Evolutionary conservation across 2,888 invertebrate species (phyloP).

Genomic region (Reticulitermes lucifugus): DNA sequence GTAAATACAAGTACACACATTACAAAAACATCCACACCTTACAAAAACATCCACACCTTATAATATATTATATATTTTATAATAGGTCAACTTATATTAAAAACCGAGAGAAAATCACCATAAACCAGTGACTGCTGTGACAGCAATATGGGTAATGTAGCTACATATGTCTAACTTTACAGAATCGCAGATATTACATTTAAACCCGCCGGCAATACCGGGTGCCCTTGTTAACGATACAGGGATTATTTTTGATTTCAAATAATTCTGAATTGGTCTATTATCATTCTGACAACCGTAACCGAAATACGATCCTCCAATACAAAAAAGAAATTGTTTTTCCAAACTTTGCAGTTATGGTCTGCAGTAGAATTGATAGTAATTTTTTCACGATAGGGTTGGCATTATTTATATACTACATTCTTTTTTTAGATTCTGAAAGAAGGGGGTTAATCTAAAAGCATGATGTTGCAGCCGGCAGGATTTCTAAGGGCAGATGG

Average conservation of each 20-base stretch:
- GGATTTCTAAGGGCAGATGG: constrained; percentile 48
- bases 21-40: too few relatives aligned
- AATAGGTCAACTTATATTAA: too few relatives aligned
- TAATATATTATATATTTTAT: too few relatives aligned
- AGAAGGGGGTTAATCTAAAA: constrained; percentile 47
- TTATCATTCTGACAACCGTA: not conserved
- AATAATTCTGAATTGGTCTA: not conserved
- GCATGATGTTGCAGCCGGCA: constrained; percentile 46
- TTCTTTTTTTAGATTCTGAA: constrained; percentile 15
- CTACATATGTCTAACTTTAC: too few relatives aligned
- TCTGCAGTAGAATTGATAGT: constrained; percentile 14
- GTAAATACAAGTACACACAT: too few relatives aligned
- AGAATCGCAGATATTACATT: too few relatives aligned
- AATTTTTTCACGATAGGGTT: constrained; percentile 12
- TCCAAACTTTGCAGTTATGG: not conserved
- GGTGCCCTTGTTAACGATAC: not conserved
- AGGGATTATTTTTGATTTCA: not conserved
- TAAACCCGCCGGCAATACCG: too few relatives aligned
- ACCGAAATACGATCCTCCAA: not conserved
- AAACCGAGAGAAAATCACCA: too few relatives aligned
- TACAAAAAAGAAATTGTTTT: not conserved
- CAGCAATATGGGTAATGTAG: too few relatives aligned
- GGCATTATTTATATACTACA: constrained; percentile 4
- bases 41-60: too few relatives aligned
- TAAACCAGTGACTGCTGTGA: too few relatives aligned